Conservation (phyloP, 2,888 invertebrate species). For the Anagyrus pseudococci region DNA sequence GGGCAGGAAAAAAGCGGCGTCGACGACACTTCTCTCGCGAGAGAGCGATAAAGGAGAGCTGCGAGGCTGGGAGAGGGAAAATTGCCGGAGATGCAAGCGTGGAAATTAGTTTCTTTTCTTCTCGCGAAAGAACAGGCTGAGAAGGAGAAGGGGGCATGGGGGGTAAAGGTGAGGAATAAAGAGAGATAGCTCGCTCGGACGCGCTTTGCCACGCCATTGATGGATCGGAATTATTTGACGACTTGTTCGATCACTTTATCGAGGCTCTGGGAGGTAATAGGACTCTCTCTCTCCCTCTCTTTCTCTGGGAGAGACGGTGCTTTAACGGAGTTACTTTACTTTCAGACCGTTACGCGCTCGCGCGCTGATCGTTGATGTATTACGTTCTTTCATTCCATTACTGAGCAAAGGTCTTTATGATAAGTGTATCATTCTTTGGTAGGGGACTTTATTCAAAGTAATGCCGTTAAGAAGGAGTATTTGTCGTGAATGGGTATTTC, state of each 20-base stretch:
- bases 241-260: conserved; percentile 16
- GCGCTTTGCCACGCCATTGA: conserved; percentile 13
- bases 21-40: neutral
- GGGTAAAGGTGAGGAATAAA: no score
- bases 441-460: no score
- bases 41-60: neutral
- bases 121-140: conserved; percentile 8
- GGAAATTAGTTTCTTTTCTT: conserved; percentile 26
- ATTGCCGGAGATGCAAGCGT: neutral
- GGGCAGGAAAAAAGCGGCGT: neutral
- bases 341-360: no score
- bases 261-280: neutral
- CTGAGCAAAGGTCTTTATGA: no score
- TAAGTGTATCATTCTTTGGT: no score
- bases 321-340: no score
- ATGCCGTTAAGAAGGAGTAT: no score
- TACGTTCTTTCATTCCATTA: no score
- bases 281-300: no score
- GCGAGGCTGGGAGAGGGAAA: neutral
- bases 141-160: neutral
- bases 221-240: conserved; percentile 17
- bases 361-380: no score
- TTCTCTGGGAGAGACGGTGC: no score
- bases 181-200: neutral
- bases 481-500: no score